Percentiles rank a stretch among this genome's conserved stretches.
phyloP scores from a whole-genome alignment of 2,888 invertebrate species.

The Limnephilus auricula region DNA sequence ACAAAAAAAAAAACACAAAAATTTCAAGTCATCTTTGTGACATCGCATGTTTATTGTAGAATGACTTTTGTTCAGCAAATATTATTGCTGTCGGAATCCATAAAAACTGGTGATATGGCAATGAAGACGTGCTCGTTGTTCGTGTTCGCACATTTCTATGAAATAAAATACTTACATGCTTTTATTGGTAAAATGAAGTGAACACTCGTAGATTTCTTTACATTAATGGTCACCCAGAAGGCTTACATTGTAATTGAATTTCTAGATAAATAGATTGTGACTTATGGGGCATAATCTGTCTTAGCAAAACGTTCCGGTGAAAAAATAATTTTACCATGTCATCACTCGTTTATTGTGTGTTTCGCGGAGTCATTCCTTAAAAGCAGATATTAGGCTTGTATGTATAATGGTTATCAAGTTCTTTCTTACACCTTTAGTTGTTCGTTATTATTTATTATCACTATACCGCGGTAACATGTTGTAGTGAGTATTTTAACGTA shows the following conservation, averaged over 20 bases:
- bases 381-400: constrained; percentile 41
- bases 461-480: not conserved
- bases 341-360: constrained; percentile 7
- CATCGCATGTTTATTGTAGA: not conserved
- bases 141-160: constrained; percentile 30
- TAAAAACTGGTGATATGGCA: not conserved
- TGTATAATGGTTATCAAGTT: constrained; percentile 18
- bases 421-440: constrained; percentile 20
- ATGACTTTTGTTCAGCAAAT: not conserved
- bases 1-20: not conserved
- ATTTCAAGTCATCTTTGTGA: constrained; percentile 26
- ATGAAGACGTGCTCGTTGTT: not conserved
- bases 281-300: constrained; percentile 25
- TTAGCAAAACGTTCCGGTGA: constrained; percentile 9
- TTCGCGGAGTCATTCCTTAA: constrained; percentile 44
- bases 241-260: not conserved
- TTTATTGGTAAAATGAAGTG: not conserved
- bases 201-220: not conserved
- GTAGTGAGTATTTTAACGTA: not conserved
- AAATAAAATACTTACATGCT: not conserved
- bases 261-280: not conserved
- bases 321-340: constrained; percentile 35
- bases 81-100: not conserved
- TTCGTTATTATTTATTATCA: constrained; percentile 21
- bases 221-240: not conserved